Conservation (phyloP, 2,888 invertebrate species). For the Perdita meconis region DNA sequence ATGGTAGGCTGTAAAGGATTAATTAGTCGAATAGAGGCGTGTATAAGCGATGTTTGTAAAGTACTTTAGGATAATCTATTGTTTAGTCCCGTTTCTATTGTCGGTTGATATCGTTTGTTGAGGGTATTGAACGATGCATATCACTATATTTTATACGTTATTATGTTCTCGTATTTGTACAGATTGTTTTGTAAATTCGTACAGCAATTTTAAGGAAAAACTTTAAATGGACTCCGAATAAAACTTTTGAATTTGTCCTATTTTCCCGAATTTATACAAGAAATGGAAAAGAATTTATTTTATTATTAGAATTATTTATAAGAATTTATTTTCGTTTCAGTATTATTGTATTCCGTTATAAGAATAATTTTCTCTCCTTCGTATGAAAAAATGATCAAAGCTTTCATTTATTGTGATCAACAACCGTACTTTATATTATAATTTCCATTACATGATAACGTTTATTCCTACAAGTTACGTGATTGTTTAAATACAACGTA, state of each 20-base stretch:
- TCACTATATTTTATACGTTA: conserved; percentile 3
- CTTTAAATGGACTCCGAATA: too few species aligned
- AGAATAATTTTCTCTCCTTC: too few species aligned
- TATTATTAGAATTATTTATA: too few species aligned
- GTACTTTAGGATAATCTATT: conserved; percentile 9
- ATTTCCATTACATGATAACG: conserved; percentile 6
- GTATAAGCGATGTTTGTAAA: conserved; percentile 15
- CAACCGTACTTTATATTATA: conserved; percentile 2
- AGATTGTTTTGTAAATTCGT: conserved; percentile 7
- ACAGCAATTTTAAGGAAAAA: too few species aligned
- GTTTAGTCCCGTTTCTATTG: conserved; percentile 9
- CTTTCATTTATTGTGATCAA: conserved; percentile 29
- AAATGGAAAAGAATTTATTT: too few species aligned
- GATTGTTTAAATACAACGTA: conserved; percentile 17
- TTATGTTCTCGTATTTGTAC: too few species aligned
- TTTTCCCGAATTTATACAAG: too few species aligned
- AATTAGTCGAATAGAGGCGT: conserved; percentile 9
- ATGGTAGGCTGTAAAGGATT: conserved; percentile 15
- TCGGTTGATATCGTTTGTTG: not conserved
- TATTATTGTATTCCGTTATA: too few species aligned
- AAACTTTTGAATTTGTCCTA: too few species aligned
- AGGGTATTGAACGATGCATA: conserved; percentile 5
- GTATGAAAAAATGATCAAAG: too few species aligned
- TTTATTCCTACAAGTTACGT: conserved; percentile 18
- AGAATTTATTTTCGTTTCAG: too few species aligned